These are phyloP conservation scores for Zenarchopterus dispar DNA, from an alignment of 2,797 vertebrate species.

Conservation along the genomic window DNA sequence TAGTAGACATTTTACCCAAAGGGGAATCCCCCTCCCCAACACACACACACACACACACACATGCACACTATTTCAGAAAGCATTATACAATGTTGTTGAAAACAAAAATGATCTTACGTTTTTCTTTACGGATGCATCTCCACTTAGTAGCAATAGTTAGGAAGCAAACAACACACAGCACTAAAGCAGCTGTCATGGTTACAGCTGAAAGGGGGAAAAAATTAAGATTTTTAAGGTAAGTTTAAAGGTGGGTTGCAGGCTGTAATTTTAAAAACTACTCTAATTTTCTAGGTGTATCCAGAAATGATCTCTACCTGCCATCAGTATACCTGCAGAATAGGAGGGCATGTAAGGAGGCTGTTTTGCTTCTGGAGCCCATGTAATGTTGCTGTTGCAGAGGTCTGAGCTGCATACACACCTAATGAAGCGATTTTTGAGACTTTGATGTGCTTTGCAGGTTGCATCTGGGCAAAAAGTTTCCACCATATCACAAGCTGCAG, in stretches of 20 bases:
- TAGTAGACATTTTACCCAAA: background rate
- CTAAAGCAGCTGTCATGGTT: background rate
- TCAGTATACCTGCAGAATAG: conserved; percentile 44
- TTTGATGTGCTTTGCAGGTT: conserved; percentile 48
- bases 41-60: too few relatives aligned
- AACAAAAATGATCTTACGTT: conserved; percentile 46
- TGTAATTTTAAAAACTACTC: too few relatives aligned
- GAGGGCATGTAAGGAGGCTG: conserved; percentile 7
- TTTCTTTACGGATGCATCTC: conserved; percentile 22
- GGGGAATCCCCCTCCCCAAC: too few relatives aligned
- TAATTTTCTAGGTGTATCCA: too few relatives aligned
- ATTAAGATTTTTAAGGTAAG: too few relatives aligned
- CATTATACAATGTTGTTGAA: background rate
- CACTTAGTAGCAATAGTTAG: conserved; percentile 18
- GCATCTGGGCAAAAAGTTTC: conserved; percentile 58
- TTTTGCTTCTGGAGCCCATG: conserved; percentile 31
- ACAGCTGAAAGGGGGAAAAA: conserved; percentile 25
- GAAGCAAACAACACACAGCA: conserved; percentile 25
- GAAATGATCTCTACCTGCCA: too few relatives aligned
- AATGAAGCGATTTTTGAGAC: background rate
- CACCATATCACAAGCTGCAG: conserved; percentile 66
- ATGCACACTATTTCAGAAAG: too few relatives aligned
- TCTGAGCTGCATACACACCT: conserved; percentile 73
- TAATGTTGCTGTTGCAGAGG: conserved; percentile 75
- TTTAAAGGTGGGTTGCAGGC: too few relatives aligned